Base-by-base conservation (phyloP, 2,888 invertebrate genomes). In the Nasonovia ribisnigri region DNA sequence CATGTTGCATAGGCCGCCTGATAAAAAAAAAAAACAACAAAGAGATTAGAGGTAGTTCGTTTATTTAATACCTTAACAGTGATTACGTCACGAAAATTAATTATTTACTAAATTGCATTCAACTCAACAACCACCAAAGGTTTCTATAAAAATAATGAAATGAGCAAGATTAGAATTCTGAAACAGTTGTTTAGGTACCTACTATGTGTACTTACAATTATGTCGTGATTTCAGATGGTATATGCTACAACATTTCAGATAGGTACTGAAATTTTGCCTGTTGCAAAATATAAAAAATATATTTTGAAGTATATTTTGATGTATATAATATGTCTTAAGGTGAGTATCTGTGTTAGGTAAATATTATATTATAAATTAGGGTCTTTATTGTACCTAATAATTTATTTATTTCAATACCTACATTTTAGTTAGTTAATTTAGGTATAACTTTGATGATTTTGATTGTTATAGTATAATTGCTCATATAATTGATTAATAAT, bases 141-240 rank as follows among this genome's bases (percentile, higher is more conserved):
- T 67, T 67, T 67, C n/a, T 46, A 2, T 46, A 48, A n/a, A 60
- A 24, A 90, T 29, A 86, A 46, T 86, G 1, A 90, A 90, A 48
- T 48, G 36, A 46, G 67, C 90, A 67, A 90, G 46, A 90, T 90
- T 11, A 46, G 11, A 90, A 4, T 24, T n/a, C n/a, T 36, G 46
- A 77, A 67, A 90, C 5, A 48, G 48, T 46, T 77, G 8, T 20
- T 20, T 16, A 36, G 36, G 42, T 57, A 84, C 0, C 20, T 77
- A 91, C 54, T 24, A 91, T 29, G 51, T 42, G 51, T 84, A 42
- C 20, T 84, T 91, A 84, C 24, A 91, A 84, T 42, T 42, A 57
- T 84, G n/a, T 84, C 54, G 24, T 43, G 43, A 84, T 91, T n/a
- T 29, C 43, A 29, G 42, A 11, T 90, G 48, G 5, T 67, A 67